Evolutionary conservation across 2,888 invertebrate genomes (phyloP).

Genomic region (Drosophila mulleri): DNA sequence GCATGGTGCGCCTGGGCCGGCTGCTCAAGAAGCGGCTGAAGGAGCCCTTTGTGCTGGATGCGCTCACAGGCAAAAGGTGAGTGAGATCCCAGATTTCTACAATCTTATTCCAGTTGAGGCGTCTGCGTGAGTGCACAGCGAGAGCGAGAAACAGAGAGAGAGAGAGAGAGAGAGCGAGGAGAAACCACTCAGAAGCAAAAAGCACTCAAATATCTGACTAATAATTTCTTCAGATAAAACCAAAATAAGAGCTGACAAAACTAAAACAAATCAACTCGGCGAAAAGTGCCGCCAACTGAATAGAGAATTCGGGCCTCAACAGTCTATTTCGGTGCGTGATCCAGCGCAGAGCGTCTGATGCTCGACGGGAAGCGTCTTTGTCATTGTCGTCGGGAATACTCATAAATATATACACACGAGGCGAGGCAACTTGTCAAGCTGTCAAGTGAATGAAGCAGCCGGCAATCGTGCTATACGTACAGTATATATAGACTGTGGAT

Average conservation of each 20-base stretch:
- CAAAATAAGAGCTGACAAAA: constrained; percentile 46
- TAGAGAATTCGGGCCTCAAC: constrained; percentile 41
- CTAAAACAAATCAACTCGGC: constrained; percentile 38
- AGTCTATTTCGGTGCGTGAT: constrained; percentile 84
- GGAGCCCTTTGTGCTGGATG: constrained; percentile 87
- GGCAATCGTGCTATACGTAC: constrained; percentile 15
- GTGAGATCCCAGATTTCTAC: constrained; percentile 28
- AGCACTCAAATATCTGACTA: constrained; percentile 26
- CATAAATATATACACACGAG: constrained; percentile 21
- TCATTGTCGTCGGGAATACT: constrained; percentile 31
- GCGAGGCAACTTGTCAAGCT: constrained; percentile 59
- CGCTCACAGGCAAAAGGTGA: constrained; percentile 82
- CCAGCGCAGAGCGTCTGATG: constrained; percentile 79
- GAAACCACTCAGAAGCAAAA: constrained; percentile 19
- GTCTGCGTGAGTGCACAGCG: constrained; percentile 16
- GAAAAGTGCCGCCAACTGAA: constrained; percentile 34
- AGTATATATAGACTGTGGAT: constrained; percentile 18
- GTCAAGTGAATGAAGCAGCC: constrained; percentile 62
- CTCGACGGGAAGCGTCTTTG: constrained; percentile 25
- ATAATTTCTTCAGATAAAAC: constrained; percentile 31
- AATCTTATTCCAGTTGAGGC: neutral
- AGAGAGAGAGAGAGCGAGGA: neutral
- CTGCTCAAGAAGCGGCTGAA: constrained; percentile 88
- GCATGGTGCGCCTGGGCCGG: constrained; percentile 90
- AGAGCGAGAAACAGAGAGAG: neutral